A percentile compares a stretch with the other conserved stretches of the same genome.
Evolutionary conservation across 2,888 invertebrate genomes (phyloP).

Genomic region (Sericinus montela): DNA sequence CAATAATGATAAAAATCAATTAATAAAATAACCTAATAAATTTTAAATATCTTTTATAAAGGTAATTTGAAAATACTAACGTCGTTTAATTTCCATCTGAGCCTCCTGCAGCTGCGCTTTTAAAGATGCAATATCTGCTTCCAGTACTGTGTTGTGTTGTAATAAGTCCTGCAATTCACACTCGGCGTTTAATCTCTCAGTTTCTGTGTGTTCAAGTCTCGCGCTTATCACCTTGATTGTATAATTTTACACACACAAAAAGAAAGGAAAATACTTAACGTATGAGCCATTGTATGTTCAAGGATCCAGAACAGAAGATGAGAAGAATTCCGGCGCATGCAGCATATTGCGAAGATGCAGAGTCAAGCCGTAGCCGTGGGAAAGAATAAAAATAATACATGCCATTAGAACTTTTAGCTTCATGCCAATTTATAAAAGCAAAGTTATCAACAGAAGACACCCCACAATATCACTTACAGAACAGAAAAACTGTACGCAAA

Average conservation of each 20-base stretch:
- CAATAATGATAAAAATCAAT: too few relatives aligned
- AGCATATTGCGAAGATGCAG: conserved; percentile 34
- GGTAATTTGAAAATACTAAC: conserved; percentile 47
- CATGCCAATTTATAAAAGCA: conserved; percentile 12
- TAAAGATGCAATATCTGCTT: conserved; percentile 76
- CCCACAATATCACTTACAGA: conserved; percentile 2
- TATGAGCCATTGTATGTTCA: conserved; percentile 27
- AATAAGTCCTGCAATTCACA: conserved; percentile 82
- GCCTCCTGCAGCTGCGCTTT: conserved; percentile 66
- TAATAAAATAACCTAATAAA: too few relatives aligned
- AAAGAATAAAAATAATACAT: conserved; percentile 60
- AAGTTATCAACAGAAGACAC: conserved; percentile 1
- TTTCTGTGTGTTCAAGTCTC: conserved; percentile 81
- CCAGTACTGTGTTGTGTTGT: conserved; percentile 83
- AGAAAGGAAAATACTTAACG: conserved; percentile 45
- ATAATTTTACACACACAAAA: conserved; percentile 24
- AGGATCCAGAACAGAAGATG: conserved; percentile 26
- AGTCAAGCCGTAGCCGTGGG: conserved; percentile 36
- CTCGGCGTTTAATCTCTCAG: conserved; percentile 82
- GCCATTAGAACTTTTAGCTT: conserved; percentile 49
- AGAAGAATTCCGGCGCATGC: conserved; percentile 34
- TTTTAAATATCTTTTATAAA: too few relatives aligned
- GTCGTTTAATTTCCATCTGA: conserved; percentile 51
- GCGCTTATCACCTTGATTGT: conserved; percentile 78
- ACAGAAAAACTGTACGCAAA: too few relatives aligned